Evolutionary conservation across 1,140 invertebrate species (phyloP).

Genomic region (Anagrus nilaparvatae): DNA sequence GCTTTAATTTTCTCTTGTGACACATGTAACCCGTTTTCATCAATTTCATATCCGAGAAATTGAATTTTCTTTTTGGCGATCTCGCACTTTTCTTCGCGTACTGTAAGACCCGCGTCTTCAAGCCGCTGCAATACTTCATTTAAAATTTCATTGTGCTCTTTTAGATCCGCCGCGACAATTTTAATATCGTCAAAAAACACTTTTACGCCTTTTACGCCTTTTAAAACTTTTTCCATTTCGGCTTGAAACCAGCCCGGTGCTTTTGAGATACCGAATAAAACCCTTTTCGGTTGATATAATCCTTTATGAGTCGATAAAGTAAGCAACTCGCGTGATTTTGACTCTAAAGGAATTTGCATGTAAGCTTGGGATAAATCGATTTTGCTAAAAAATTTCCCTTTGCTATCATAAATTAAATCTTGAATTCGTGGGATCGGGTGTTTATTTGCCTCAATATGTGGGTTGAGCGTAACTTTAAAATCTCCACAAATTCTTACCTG

Average conservation of each 20-base stretch:
- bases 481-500: too few relatives aligned
- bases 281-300: conserved; percentile 23
- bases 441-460: conserved; percentile 4
- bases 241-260: conserved; percentile 36
- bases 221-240: conserved; percentile 31
- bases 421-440: background rate
- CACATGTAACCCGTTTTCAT: conserved; percentile 20
- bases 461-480: conserved; percentile 23
- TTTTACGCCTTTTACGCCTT: too few relatives aligned
- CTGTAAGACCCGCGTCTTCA: too few relatives aligned
- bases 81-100: conserved; percentile 12
- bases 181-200: too few relatives aligned
- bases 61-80: too few relatives aligned
- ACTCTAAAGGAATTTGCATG: conserved; percentile 13
- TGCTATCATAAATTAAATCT: conserved; percentile 13
- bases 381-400: conserved; percentile 4
- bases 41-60: too few relatives aligned
- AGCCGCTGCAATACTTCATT: too few relatives aligned
- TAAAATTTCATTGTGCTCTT: too few relatives aligned
- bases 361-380: conserved; percentile 11
- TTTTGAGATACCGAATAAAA: conserved; percentile 23
- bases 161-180: too few relatives aligned
- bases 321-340: conserved; percentile 3
- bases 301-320: conserved; percentile 23
- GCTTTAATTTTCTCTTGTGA: conserved; percentile 17